A percentile compares a stretch with the other conserved stretches of the same genome.
Conservation (phyloP, 2,797 vertebrate genomes). For the Periophthalmus magnuspinnatus region DNA sequence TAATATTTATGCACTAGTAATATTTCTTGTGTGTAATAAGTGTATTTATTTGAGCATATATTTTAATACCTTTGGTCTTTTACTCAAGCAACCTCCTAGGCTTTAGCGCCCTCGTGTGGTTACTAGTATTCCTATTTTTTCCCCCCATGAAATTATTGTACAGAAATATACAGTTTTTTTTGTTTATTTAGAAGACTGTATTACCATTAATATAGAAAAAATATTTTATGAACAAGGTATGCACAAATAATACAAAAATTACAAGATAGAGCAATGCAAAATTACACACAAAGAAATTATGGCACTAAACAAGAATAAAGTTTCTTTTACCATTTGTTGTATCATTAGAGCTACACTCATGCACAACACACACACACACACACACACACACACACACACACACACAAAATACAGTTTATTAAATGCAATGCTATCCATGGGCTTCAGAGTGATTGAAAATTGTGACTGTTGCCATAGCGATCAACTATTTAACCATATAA, state of each 20-base stretch:
- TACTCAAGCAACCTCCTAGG: not conserved
- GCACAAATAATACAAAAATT: not conserved
- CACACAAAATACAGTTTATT: not conserved
- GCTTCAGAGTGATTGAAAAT: too few relatives aligned
- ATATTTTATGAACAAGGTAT: not conserved
- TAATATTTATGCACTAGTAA: too few relatives aligned
- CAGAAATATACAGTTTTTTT: not conserved
- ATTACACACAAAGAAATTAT: conserved; percentile 21
- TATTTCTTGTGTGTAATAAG: too few relatives aligned
- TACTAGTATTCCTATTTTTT: not conserved
- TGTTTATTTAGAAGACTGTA: not conserved
- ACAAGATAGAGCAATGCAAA: conserved; percentile 17
- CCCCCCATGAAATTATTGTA: not conserved
- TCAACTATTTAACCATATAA: too few relatives aligned
- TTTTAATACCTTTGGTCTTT: not conserved
- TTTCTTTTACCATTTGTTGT: not conserved
- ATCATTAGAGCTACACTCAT: not conserved
- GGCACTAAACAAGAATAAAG: not conserved
- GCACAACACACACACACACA: not conserved
- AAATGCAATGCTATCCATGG: not conserved
- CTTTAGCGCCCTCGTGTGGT: conserved; percentile 1
- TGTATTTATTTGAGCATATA: not conserved
- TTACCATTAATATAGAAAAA: not conserved
- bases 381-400: not conserved
- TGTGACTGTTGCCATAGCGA: too few relatives aligned